Evolutionary conservation across 2,888 invertebrate species (phyloP), one percentile per base, ranked within the genome.

Genomic region (Amblyjoppa proteus): DNA sequence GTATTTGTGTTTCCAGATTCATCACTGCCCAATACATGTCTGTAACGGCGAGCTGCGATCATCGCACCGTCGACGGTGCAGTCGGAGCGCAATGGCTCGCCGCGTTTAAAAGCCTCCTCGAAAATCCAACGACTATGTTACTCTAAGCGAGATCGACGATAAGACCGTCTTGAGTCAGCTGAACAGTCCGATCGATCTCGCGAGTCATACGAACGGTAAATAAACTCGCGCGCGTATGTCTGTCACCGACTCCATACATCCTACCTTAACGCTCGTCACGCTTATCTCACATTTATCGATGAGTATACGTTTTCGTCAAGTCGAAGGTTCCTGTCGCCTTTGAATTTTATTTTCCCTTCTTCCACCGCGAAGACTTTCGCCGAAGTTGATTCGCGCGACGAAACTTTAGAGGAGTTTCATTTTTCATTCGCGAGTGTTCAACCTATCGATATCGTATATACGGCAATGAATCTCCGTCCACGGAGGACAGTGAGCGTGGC

Each of bases 61-160:
- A 99, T 94, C 96, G 99, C 91, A 98, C 99, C 34, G 98, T 99
- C 7, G 99, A 99, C 94, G 99, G 99, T 71, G 99, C 99, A 89
- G 97, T 99, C 4, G 99, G 99, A 78, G 99, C 99, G 2, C 96
- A 97, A 93, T 99, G 99, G 99, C 96, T 99, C 92, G 96, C 97
- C 91, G 97, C 97, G 75, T 98, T 99, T 95, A 97, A 97, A 90
- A 96, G 96, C 85, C 97, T 96, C 93, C 95, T 99, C 88, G 99
- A 99, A 94, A 97, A 98, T 92, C 99, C 99, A 38, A 96, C 97
- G 89, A 97, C 97, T 87, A 99, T 99, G 97, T 96, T 99, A 88
- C 95, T 99, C 91, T 99, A 97, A 92, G 66, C 20, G 3, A 25
- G 0, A 78, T 9, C 49, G 28, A 75, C 64, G 78, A 53, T 66